Conservation (phyloP, 2,888 invertebrate species). For the Pyrrhosoma nymphula region DNA sequence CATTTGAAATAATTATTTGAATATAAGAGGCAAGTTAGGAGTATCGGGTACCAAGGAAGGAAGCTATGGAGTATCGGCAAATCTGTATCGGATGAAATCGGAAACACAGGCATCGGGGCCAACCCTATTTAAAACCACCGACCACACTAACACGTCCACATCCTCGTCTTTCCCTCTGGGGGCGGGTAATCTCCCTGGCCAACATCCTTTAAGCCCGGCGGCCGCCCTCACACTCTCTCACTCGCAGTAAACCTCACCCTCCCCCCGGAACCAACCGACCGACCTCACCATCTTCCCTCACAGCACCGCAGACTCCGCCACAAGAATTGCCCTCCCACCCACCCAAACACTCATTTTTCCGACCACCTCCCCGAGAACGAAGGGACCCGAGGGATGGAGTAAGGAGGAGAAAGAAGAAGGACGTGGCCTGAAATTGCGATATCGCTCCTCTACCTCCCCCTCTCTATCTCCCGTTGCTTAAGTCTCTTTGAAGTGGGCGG, state of each 20-base stretch:
- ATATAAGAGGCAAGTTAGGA: no score
- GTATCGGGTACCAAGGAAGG: no score
- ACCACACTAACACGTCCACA: not conserved
- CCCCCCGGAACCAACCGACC: not conserved
- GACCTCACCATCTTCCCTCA: not conserved
- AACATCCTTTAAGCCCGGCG: not conserved
- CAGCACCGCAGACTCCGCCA: not conserved
- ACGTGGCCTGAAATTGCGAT: constrained; percentile 53
- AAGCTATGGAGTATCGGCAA: no score
- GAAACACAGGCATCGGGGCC: no score
- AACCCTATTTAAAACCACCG: not conserved
- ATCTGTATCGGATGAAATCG: no score
- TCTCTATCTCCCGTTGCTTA: constrained; percentile 13
- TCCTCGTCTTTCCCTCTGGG: not conserved
- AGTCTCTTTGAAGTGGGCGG: constrained; percentile 64
- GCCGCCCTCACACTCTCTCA: not conserved
- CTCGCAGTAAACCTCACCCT: not conserved
- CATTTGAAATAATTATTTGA: no score
- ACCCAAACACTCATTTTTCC: not conserved
- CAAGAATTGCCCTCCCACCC: not conserved
- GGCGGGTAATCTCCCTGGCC: not conserved
- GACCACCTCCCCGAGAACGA: not conserved
- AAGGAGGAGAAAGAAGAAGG: not conserved
- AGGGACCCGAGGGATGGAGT: not conserved
- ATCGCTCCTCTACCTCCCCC: constrained; percentile 17